These are phyloP conservation scores for Nephrotoma appendiculata DNA, from an alignment of 2,888 invertebrate species.

Conservation along the genomic window DNA sequence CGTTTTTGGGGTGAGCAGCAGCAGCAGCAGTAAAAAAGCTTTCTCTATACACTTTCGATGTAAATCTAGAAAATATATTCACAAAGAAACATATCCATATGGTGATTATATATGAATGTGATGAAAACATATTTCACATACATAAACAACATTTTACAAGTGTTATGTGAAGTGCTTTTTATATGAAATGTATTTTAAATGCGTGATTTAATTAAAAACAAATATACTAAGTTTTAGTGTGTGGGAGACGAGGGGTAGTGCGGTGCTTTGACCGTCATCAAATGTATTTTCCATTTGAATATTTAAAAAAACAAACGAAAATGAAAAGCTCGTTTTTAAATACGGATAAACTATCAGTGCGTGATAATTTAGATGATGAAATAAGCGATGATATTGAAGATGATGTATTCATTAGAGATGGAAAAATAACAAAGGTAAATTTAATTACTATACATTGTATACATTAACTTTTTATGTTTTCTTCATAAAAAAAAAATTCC, in stretches of 20 bases:
- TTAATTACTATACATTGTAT: background rate
- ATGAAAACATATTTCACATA: background rate
- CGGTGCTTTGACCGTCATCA: background rate
- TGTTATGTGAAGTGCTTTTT: background rate
- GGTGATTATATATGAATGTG: background rate
- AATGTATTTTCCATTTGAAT: conserved; percentile 3
- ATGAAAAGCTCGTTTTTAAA: conserved; percentile 35
- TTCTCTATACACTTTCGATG: background rate
- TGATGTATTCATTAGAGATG: conserved; percentile 62
- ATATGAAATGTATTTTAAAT: background rate
- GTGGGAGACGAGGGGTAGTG: background rate
- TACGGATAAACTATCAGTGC: conserved; percentile 44
- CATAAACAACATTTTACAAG: background rate
- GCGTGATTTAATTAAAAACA: background rate
- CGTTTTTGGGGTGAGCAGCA: background rate
- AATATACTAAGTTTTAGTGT: background rate
- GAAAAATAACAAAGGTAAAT: conserved; percentile 44
- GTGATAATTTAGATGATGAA: conserved; percentile 57
- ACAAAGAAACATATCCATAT: background rate
- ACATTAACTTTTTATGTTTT: background rate
- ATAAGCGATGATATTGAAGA: conserved; percentile 61
- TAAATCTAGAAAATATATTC: background rate
- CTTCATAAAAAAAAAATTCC: background rate
- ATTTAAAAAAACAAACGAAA: conserved; percentile 3
- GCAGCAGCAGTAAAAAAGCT: background rate